Percentiles rank a stretch among this genome's conserved stretches.
Evolutionary conservation across 2,888 invertebrate species (phyloP).

Genomic region (Leucophora obtusa): DNA sequence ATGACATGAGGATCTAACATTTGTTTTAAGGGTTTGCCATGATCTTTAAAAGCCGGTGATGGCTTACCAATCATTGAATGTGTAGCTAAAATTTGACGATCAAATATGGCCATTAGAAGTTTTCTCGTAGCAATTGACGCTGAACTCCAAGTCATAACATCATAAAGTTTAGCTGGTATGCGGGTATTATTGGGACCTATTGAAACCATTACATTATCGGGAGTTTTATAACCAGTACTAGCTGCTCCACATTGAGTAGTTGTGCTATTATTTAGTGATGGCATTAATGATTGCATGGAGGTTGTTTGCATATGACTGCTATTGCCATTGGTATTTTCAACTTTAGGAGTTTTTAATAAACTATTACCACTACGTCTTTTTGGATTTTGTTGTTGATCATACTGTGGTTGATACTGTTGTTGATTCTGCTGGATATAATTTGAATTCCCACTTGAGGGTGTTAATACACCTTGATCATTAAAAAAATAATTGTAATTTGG

Average conservation of each 20-base stretch:
- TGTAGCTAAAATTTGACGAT: slow-evolving; percentile 81
- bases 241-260: not conserved
- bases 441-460: not conserved
- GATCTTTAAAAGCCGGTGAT: slow-evolving; percentile 80
- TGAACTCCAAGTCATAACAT: slow-evolving; percentile 80
- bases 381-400: not conserved
- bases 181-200: slow-evolving; percentile 78
- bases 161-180: slow-evolving; percentile 77
- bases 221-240: slow-evolving; percentile 6
- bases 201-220: slow-evolving; percentile 70
- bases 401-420: not conserved
- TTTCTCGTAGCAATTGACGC: slow-evolving; percentile 81
- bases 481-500: slow-evolving; percentile 38
- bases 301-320: not conserved
- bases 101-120: slow-evolving; percentile 80
- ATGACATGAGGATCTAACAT: slow-evolving; percentile 80
- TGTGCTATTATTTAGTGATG: not conserved
- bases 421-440: too few relatives aligned
- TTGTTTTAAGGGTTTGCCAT: slow-evolving; percentile 74
- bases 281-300: slow-evolving; percentile 5
- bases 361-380: slow-evolving; percentile 25
- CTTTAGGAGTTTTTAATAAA: slow-evolving; percentile 26
- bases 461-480: slow-evolving; percentile 19
- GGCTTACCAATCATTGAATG: slow-evolving; percentile 82
- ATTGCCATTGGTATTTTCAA: not conserved